Percentiles rank a stretch among this genome's conserved stretches.
These are phyloP conservation scores for Erpetoichthys calabaricus DNA, from an alignment of 2,797 vertebrate genomes.

Conservation along the genomic window DNA sequence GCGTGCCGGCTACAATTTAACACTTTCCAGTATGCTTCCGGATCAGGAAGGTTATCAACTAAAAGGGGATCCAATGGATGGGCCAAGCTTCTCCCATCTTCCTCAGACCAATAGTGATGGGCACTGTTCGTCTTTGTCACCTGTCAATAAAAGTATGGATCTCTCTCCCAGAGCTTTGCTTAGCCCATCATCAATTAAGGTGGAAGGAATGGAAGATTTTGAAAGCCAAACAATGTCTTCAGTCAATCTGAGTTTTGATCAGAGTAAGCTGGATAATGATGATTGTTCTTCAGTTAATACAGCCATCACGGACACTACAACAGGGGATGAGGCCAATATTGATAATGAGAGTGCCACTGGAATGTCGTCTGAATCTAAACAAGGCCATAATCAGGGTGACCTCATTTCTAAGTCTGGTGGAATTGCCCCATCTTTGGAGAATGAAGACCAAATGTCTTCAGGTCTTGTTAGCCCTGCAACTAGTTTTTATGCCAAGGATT, in stretches of 20 bases:
- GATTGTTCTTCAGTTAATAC: slow-evolving; percentile 98
- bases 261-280: slow-evolving; percentile 87
- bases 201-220: slow-evolving; percentile 92
- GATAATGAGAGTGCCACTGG: slow-evolving; percentile 87
- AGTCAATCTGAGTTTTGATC: slow-evolving; percentile 89
- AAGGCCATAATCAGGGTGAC: slow-evolving; percentile 65
- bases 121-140: slow-evolving; percentile 87
- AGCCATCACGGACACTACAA: slow-evolving; percentile 95
- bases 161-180: slow-evolving; percentile 82
- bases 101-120: slow-evolving; percentile 65
- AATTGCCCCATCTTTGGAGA: slow-evolving; percentile 68
- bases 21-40: slow-evolving; percentile 74
- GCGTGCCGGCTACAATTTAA: slow-evolving; percentile 88
- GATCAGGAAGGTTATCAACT: slow-evolving; percentile 81
- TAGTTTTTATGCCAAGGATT: slow-evolving; percentile 90
- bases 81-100: slow-evolving; percentile 69
- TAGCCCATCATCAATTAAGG: slow-evolving; percentile 94
- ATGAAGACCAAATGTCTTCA: slow-evolving; percentile 91
- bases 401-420: slow-evolving; percentile 81
- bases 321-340: slow-evolving; percentile 88
- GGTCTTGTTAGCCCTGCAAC: slow-evolving; percentile 93
- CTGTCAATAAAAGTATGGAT: slow-evolving; percentile 82
- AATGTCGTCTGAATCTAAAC: slow-evolving; percentile 59
- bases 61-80: slow-evolving; percentile 84
- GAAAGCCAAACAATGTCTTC: slow-evolving; percentile 89